A percentile compares a stretch with the other conserved stretches of the same genome.
These are phyloP conservation scores for Gymnoscelis rufifasciata DNA, from an alignment of 2,888 invertebrate species.

Conservation along the genomic window DNA sequence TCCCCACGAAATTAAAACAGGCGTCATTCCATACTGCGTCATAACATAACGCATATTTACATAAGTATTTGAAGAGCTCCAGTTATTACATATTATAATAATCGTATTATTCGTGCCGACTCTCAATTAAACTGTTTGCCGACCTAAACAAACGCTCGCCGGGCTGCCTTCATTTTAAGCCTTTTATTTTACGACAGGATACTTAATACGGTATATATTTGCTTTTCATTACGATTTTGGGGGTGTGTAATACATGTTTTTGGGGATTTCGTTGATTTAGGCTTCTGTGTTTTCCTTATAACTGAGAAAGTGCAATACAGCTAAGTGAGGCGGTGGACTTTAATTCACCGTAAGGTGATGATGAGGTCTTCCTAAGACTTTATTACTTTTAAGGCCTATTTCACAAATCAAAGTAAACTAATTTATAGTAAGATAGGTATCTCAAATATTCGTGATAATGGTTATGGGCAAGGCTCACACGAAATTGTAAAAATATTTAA, in stretches of 20 bases:
- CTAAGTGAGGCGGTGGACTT: too few species aligned
- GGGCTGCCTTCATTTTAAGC: conserved; percentile 12
- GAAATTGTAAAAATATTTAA: too few species aligned
- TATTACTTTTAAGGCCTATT: too few species aligned
- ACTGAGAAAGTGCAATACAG: too few species aligned
- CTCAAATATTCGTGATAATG: too few species aligned
- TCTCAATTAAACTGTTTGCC: conserved; percentile 23
- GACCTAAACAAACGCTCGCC: conserved; percentile 26
- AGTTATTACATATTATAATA: conserved; percentile 12
- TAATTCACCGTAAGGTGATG: too few species aligned
- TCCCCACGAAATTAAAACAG: too few species aligned
- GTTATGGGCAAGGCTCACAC: too few species aligned
- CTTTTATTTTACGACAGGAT: conserved; percentile 27
- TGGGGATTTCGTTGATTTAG: background rate
- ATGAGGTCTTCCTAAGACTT: too few species aligned
- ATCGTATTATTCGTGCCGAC: conserved; percentile 15
- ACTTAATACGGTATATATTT: conserved; percentile 23
- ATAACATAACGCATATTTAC: background rate
- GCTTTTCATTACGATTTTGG: conserved; percentile 28
- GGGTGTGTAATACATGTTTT: conserved; percentile 13
- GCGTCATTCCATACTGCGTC: background rate
- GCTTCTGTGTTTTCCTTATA: too few species aligned
- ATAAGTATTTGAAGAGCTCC: background rate
- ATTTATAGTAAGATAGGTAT: too few species aligned
- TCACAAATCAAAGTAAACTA: too few species aligned